Percentiles rank a stretch among this genome's conserved stretches.
Evolutionary conservation across 2,888 invertebrate species (phyloP).

Genomic region (Thymelicus sylvestris): DNA sequence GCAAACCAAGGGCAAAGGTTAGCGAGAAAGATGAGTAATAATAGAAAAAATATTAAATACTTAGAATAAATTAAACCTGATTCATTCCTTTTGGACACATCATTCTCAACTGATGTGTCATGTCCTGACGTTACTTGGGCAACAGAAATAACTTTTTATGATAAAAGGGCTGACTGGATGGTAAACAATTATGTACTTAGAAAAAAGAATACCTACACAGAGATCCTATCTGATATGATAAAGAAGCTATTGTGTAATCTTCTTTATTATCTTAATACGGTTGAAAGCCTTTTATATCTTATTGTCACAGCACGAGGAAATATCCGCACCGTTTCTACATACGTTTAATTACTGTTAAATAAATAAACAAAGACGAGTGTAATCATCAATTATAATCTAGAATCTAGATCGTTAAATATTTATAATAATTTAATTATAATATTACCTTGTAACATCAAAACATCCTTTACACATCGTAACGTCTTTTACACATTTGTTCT

Average conservation of each 20-base stretch:
- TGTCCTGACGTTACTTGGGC: not conserved
- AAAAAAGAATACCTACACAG: not conserved
- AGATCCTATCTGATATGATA: no score
- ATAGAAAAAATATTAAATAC: not conserved
- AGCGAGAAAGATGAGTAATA: not conserved
- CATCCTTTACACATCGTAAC: no score
- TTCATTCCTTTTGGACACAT: not conserved
- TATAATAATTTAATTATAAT: no score
- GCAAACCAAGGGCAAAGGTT: no score
- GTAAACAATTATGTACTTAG: not conserved
- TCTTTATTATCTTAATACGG: conserved; percentile 15
- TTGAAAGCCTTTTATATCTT: conserved; percentile 1
- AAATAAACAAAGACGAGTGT: no score
- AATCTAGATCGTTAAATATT: no score
- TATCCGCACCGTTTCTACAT: conserved; percentile 14
- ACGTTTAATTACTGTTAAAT: not conserved
- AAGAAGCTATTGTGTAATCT: not conserved
- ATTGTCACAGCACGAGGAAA: conserved; percentile 14
- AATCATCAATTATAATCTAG: no score
- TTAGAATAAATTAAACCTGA: not conserved
- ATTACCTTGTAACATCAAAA: no score
- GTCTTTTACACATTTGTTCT: not conserved
- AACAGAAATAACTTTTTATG: not conserved
- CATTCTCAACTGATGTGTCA: not conserved
- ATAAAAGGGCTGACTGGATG: not conserved